A percentile compares a stretch with the other conserved stretches of the same genome.
These are phyloP conservation scores for Sparidentex hasta DNA, from an alignment of 2,797 vertebrate species.

Conservation along the genomic window DNA sequence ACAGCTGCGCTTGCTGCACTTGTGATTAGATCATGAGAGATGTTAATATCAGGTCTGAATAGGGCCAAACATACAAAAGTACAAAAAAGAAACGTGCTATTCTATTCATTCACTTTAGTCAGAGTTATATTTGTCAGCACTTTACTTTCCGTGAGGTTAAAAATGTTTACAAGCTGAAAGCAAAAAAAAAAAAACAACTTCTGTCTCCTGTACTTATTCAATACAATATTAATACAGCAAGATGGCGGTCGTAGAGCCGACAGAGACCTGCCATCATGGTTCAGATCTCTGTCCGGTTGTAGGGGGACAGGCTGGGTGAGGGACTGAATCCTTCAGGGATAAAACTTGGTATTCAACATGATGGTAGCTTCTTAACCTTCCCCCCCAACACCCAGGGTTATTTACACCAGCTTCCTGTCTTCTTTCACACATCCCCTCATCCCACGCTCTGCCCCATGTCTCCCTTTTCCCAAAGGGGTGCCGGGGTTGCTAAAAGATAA, in stretches of 20 bases:
- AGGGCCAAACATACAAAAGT: too few relatives aligned
- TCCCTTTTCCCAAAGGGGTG: slow-evolving; percentile 52
- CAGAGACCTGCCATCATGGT: slow-evolving; percentile 21
- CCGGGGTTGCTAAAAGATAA: slow-evolving; percentile 76
- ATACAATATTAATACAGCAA: slow-evolving; percentile 12
- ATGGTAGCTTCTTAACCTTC: slow-evolving; percentile 63
- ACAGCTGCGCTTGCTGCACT: too few relatives aligned
- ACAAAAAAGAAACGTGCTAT: neutral
- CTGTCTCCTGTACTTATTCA: neutral
- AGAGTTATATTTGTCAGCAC: neutral
- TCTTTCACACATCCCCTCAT: slow-evolving; percentile 53
- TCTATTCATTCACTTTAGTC: neutral
- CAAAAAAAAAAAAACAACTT: neutral
- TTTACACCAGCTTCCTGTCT: slow-evolving; percentile 74
- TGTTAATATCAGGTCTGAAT: too few relatives aligned
- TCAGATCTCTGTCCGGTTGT: slow-evolving; percentile 24
- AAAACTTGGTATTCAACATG: slow-evolving; percentile 69
- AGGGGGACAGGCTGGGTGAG: slow-evolving; percentile 32
- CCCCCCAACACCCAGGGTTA: slow-evolving; percentile 67
- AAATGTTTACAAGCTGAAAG: neutral
- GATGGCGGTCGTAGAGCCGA: neutral
- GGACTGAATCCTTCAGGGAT: slow-evolving; percentile 49
- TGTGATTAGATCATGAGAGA: too few relatives aligned
- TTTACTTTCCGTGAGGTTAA: neutral
- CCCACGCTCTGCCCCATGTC: slow-evolving; percentile 39